phyloP scores from a whole-genome alignment of 2,888 invertebrate genomes.

The Thereva nobilitata region DNA sequence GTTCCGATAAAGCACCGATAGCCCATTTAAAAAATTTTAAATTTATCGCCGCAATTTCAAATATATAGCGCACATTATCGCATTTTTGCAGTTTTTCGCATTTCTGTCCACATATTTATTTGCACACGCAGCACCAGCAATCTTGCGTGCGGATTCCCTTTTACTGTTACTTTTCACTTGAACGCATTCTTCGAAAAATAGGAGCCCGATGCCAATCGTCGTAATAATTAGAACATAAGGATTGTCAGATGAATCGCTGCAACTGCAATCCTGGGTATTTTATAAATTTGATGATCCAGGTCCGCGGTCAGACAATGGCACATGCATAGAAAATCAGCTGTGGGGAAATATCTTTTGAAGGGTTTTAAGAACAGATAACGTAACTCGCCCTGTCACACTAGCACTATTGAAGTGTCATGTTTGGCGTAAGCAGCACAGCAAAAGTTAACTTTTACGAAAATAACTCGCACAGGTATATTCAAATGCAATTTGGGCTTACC shows the following conservation, averaged over 20 bases:
- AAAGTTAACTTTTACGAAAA: slow-evolving; percentile 24
- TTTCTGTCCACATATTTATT: slow-evolving; percentile 6
- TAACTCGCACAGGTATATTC: slow-evolving; percentile 3
- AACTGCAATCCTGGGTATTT: not conserved
- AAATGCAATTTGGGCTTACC: slow-evolving; percentile 7
- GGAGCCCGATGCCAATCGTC: not conserved
- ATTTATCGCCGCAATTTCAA: slow-evolving; percentile 36
- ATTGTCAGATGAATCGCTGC: not conserved
- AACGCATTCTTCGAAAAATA: no score
- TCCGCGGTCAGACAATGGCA: slow-evolving; percentile 1
- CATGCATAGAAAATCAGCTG: slow-evolving; percentile 29
- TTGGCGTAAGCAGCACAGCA: slow-evolving; percentile 22
- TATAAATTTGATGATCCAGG: slow-evolving; percentile 21
- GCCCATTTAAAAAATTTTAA: slow-evolving; percentile 38
- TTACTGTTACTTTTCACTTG: no score
- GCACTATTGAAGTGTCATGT: slow-evolving; percentile 37
- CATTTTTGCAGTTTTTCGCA: slow-evolving; percentile 31
- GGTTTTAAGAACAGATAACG: slow-evolving; percentile 25
- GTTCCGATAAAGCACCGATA: slow-evolving; percentile 36
- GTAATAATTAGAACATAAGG: no score
- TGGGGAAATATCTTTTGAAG: slow-evolving; percentile 22
- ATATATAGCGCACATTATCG: slow-evolving; percentile 33
- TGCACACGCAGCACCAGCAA: not conserved
- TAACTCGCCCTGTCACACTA: slow-evolving; percentile 27
- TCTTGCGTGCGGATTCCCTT: not conserved